These are phyloP conservation scores for Rhyacophila evoluta DNA, from an alignment of 2,888 invertebrate species.

Conservation along the genomic window DNA sequence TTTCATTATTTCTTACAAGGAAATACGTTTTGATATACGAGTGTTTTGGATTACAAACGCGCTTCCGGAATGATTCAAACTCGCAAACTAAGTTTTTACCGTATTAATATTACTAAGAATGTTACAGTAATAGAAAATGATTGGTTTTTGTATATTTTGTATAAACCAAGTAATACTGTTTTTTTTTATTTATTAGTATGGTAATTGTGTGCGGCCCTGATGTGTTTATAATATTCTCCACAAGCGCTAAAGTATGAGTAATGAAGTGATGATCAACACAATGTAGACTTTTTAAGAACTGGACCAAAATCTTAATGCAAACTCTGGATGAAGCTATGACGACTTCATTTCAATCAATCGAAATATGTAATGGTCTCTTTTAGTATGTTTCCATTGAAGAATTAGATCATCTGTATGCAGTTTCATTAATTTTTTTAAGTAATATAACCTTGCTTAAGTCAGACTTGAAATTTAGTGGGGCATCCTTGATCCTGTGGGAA, in stretches of 20 bases:
- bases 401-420: conserved; percentile 21
- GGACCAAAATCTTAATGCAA: not conserved
- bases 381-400: not conserved
- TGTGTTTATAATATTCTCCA: not conserved
- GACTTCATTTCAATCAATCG: conserved; percentile 15
- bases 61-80: too few species aligned
- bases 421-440: not conserved
- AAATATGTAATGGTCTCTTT: not conserved
- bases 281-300: not conserved
- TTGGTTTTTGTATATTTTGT: too few species aligned
- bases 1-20: too few species aligned
- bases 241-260: not conserved
- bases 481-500: not conserved
- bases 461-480: not conserved
- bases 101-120: too few species aligned
- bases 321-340: not conserved
- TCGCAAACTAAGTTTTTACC: too few species aligned
- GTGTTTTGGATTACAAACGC: too few species aligned
- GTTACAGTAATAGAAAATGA: too few species aligned
- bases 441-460: not conserved
- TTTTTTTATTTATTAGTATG: not conserved
- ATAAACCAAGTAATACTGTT: too few species aligned
- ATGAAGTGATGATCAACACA: not conserved
- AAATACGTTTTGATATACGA: too few species aligned
- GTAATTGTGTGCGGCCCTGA: not conserved